These are phyloP conservation scores for Pomacea canaliculata DNA, from an alignment of 2,888 invertebrate species.

Conservation along the genomic window DNA sequence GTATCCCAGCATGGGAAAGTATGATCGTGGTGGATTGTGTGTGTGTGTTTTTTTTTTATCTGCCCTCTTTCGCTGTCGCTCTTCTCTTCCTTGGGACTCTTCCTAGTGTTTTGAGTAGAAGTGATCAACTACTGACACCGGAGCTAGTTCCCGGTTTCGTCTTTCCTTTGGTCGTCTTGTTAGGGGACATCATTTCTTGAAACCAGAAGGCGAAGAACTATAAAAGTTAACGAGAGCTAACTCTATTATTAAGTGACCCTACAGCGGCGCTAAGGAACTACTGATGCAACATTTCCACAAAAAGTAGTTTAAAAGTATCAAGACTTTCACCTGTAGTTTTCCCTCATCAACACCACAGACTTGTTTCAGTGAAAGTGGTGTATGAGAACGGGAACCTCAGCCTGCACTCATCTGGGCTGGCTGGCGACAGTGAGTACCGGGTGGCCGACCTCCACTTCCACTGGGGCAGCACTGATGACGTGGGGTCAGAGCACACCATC, in stretches of 20 bases:
- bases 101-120: no score
- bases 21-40: background rate
- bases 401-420: constrained; percentile 35
- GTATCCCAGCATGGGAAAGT: no score
- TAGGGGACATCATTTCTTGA: accelerated
- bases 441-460: constrained; percentile 49
- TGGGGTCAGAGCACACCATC: constrained; percentile 51
- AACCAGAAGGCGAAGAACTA: no score
- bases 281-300: no score
- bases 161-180: accelerated
- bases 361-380: background rate
- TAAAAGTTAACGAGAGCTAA: no score
- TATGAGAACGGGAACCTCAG: constrained; percentile 12
- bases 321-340: no score
- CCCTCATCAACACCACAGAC: no score
- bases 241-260: accelerated
- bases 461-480: constrained; percentile 44
- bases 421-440: constrained; percentile 38
- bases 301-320: no score
- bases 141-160: no score
- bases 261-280: no score
- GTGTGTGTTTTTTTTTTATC: accelerated
- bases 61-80: accelerated
- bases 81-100: accelerated
- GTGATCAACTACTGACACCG: no score